Percentiles rank a stretch among this genome's conserved stretches.
Evolutionary conservation across 2,888 invertebrate genomes (phyloP).

Genomic region (Heliconius hortense): DNA sequence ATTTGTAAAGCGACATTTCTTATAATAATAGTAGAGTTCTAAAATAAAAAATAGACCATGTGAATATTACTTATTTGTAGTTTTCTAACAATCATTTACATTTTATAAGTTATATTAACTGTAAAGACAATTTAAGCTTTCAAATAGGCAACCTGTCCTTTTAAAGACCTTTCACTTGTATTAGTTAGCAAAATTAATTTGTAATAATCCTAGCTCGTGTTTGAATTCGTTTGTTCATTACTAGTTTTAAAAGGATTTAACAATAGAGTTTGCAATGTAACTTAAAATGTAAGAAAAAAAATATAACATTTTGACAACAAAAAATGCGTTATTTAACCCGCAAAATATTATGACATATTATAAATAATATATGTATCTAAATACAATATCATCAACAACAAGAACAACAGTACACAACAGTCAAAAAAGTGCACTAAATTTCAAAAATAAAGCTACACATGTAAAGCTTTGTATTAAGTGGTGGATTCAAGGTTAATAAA

Average conservation of each 20-base stretch:
- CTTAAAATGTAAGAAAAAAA: too few species aligned
- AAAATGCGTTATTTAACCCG: too few species aligned
- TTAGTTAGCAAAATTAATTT: not conserved
- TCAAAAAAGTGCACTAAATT: not conserved
- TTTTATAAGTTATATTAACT: not conserved
- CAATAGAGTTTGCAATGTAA: too few species aligned
- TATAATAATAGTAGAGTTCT: too few species aligned
- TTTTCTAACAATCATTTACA: not conserved
- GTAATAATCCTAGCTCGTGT: not conserved
- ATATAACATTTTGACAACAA: too few species aligned
- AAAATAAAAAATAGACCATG: not conserved
- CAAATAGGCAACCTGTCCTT: not conserved
- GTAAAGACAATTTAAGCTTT: not conserved
- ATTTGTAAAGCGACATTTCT: too few species aligned
- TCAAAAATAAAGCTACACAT: constrained; percentile 4
- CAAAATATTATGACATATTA: too few species aligned
- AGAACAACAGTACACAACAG: not conserved
- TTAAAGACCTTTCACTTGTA: not conserved
- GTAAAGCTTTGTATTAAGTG: constrained; percentile 38
- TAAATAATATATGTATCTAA: not conserved
- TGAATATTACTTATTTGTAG: not conserved
- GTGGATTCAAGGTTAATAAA: constrained; percentile 51
- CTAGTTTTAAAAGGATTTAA: too few species aligned
- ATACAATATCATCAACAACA: not conserved
- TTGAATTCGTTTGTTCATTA: too few species aligned